Evolutionary conservation across 2,797 vertebrate species (phyloP).

Genomic region (Phyllotis vaccarum): DNA sequence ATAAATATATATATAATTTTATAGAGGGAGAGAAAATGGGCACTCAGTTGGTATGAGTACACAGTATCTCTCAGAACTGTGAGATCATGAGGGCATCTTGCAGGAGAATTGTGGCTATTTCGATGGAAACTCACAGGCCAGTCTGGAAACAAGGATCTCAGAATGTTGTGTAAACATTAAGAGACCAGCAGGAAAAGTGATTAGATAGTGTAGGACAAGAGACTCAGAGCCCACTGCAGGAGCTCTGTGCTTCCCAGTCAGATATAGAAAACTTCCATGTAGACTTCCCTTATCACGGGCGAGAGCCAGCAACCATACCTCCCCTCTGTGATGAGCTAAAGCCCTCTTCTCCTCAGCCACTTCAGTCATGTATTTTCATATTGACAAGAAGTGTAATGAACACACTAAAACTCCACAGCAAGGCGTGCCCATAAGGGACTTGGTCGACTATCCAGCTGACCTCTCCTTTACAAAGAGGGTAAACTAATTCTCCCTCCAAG

Average conservation of each 20-base stretch:
- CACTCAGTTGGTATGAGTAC: not conserved
- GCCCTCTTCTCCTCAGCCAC: not conserved
- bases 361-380: not conserved
- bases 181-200: no score
- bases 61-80: not conserved
- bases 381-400: not conserved
- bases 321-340: not conserved
- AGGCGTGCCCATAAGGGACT: rapidly evolving
- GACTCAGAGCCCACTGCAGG: not conserved
- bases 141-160: not conserved
- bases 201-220: not conserved
- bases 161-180: not conserved
- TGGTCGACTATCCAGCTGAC: not conserved
- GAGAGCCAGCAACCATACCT: not conserved
- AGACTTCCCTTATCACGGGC: not conserved
- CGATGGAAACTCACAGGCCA: not conserved
- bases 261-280: not conserved
- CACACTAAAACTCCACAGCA: not conserved
- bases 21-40: not conserved
- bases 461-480: not conserved
- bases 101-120: not conserved
- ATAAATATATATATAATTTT: no score
- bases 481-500: not conserved
- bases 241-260: not conserved
- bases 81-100: not conserved